phyloP scores from a whole-genome alignment of 2,797 vertebrate species.

The Chloroceryle inda region DNA sequence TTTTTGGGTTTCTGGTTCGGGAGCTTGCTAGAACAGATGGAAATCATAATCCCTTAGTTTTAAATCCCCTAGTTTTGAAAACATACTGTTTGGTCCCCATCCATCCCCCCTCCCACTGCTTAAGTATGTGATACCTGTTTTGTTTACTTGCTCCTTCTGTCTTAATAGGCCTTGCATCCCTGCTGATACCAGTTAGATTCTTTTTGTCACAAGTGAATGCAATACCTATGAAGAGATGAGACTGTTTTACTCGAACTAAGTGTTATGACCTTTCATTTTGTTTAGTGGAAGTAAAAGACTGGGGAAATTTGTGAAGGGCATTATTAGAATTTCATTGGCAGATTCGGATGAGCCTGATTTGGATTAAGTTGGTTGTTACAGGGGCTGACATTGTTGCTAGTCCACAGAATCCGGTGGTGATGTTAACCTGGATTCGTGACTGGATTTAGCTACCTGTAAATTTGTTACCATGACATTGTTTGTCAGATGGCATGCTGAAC shows the following conservation, averaged over 20 bases:
- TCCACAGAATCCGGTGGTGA: background rate
- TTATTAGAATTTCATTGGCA: background rate
- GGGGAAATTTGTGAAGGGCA: background rate
- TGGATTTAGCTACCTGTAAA: background rate
- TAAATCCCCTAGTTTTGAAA: slow-evolving; percentile 21
- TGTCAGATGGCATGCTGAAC: background rate
- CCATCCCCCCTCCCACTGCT: background rate
- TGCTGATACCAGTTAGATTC: background rate
- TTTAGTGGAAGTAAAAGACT: background rate
- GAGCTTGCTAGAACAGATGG: background rate
- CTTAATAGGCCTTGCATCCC: background rate
- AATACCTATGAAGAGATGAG: background rate
- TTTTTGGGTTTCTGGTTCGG: background rate
- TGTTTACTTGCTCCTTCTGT: background rate
- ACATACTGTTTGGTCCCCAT: background rate
- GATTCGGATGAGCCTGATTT: background rate
- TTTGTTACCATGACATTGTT: background rate
- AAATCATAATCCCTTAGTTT: slow-evolving; percentile 12
- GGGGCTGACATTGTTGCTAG: background rate
- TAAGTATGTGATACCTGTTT: background rate
- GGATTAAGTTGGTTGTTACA: background rate
- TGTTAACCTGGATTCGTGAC: background rate
- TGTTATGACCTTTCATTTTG: background rate
- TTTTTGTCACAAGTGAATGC: background rate
- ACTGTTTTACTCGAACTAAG: background rate